Percentiles rank a stretch among this genome's conserved stretches.
phyloP scores from a whole-genome alignment of 2,888 invertebrate species.

The Pristionchus entomophagus region DNA sequence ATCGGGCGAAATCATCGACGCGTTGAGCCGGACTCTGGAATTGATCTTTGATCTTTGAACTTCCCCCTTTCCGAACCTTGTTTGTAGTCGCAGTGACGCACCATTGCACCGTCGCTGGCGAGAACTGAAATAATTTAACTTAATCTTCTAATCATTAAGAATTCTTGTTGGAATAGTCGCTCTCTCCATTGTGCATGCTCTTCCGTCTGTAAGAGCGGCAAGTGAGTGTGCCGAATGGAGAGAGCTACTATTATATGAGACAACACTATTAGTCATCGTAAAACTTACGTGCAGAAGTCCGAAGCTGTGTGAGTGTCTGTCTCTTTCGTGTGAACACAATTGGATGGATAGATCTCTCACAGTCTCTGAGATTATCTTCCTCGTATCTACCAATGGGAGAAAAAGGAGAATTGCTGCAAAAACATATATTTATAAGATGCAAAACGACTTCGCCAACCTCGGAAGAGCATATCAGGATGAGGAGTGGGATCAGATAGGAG shows the following conservation, averaged over 20 bases:
- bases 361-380: background rate
- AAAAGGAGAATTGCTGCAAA: conserved; percentile 10
- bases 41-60: background rate
- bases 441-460: background rate
- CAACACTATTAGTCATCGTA: background rate
- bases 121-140: background rate
- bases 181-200: too few relatives aligned
- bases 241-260: too few relatives aligned
- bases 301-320: background rate
- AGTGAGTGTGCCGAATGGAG: too few relatives aligned
- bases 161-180: too few relatives aligned
- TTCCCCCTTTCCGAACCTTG: background rate
- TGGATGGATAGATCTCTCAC: conserved; percentile 28
- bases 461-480: background rate
- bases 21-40: background rate
- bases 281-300: conserved; percentile 1
- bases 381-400: background rate
- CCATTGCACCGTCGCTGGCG: conserved; percentile 18
- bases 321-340: conserved; percentile 26
- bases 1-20: background rate
- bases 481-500: conserved; percentile 14
- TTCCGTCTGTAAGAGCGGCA: too few relatives aligned
- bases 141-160: background rate
- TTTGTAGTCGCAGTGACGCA: conserved; percentile 35
- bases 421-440: background rate